A percentile compares a stretch with the other conserved stretches of the same genome.
Conservation (phyloP, 2,113 vertebrate genomes). For the Alligator sinensis region DNA sequence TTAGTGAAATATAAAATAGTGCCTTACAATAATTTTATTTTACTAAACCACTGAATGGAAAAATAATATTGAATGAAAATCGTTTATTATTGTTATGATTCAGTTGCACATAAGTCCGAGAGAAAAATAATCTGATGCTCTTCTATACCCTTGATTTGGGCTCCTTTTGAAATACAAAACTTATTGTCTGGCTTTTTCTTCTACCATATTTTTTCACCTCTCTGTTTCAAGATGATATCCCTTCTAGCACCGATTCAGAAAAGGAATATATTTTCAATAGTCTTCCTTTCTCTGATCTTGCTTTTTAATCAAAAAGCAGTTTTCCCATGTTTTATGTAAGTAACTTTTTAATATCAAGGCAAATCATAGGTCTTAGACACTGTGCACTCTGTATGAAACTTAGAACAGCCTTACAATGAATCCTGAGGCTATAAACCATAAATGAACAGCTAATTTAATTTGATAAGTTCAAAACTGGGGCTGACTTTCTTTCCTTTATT, state of each 20-base stretch:
- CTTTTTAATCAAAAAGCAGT: neutral
- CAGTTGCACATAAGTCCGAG: neutral
- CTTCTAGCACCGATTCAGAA: neutral
- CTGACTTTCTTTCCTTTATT: neutral
- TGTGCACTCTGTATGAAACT: slow-evolving; percentile 20
- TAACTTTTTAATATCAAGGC: slow-evolving; percentile 18
- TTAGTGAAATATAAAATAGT: neutral
- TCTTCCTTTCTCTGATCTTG: slow-evolving; percentile 20
- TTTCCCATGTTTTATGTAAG: slow-evolving; percentile 29
- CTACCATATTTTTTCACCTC: neutral
- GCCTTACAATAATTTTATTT: neutral
- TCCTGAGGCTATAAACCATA: slow-evolving; percentile 5
- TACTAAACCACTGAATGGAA: neutral
- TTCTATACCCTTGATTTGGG: neutral
- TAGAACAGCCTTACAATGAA: slow-evolving; percentile 32
- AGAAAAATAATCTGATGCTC: neutral
- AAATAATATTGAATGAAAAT: neutral
- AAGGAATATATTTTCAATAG: neutral
- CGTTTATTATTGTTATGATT: neutral
- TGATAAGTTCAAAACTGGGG: slow-evolving; percentile 4
- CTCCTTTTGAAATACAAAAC: neutral
- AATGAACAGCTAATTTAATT: slow-evolving; percentile 39
- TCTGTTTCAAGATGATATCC: neutral
- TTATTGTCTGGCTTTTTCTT: neutral
- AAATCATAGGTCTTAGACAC: slow-evolving; percentile 16